phyloP scores from a whole-genome alignment of 2,888 invertebrate species.

The Andrena dorsata region DNA sequence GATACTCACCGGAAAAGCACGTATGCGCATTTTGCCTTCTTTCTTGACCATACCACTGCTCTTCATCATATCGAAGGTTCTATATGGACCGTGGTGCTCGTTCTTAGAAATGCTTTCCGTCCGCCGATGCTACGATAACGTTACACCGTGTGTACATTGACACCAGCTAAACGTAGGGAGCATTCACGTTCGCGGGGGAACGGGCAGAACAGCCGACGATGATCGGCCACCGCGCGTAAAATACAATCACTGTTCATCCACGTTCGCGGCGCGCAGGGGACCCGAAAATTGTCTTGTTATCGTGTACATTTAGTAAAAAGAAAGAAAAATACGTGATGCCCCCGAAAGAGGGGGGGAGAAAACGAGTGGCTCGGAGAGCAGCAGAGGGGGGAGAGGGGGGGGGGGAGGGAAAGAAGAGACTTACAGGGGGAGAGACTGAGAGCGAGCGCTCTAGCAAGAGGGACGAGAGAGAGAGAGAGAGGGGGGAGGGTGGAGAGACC shows the following conservation, averaged over 20 bases:
- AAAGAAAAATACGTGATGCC: conserved; percentile 53
- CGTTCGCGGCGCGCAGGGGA: conserved; percentile 32
- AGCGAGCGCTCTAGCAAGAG: background rate
- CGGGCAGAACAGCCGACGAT: conserved; percentile 59
- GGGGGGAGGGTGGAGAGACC: background rate
- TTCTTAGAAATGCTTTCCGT: conserved; percentile 58
- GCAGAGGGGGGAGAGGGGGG: conserved; percentile 8
- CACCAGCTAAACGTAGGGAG: conserved; percentile 64
- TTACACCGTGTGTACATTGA: conserved; percentile 75
- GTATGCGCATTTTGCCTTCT: conserved; percentile 98
- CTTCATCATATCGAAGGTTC: conserved; percentile 87
- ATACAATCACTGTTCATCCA: conserved; percentile 49
- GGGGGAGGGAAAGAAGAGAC: conserved; percentile 3
- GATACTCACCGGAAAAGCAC: conserved; percentile 97
- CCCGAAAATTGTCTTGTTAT: conserved; percentile 48
- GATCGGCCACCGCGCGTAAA: conserved; percentile 49
- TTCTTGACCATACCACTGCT: conserved; percentile 92
- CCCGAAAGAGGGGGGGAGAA: conserved; percentile 35
- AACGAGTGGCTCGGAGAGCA: conserved; percentile 25
- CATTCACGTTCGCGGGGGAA: conserved; percentile 61
- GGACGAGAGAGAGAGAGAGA: background rate
- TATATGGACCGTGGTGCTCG: conserved; percentile 38
- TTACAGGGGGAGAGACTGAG: conserved; percentile 4
- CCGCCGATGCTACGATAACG: conserved; percentile 60
- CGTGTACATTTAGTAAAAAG: conserved; percentile 59